These are phyloP conservation scores for Eristalinus aeneus DNA, from an alignment of 2,888 invertebrate species.

Conservation along the genomic window DNA sequence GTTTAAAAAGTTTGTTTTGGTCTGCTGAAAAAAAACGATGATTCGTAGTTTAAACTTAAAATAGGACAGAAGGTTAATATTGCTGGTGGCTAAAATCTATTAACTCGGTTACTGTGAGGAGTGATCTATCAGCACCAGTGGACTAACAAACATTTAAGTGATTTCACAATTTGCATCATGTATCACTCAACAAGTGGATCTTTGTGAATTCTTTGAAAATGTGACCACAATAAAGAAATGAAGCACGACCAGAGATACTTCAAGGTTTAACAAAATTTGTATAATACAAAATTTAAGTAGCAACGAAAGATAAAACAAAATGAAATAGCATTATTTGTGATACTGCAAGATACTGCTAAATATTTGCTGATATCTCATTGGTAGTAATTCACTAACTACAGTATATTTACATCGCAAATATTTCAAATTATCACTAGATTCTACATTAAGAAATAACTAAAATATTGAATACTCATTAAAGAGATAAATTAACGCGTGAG, in stretches of 20 bases:
- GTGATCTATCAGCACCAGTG: no score
- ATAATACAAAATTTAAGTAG: not conserved
- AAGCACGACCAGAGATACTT: not conserved
- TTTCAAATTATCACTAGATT: constrained; percentile 34
- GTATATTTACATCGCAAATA: constrained; percentile 44
- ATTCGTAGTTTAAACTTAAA: no score
- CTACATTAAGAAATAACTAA: constrained; percentile 36
- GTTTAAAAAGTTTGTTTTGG: no score
- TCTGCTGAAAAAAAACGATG: no score
- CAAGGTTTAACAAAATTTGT: not conserved
- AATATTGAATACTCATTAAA: not conserved
- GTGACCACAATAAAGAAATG: not conserved
- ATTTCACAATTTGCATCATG: no score
- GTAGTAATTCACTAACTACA: constrained; percentile 34
- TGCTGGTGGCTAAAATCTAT: no score
- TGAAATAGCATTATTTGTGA: not conserved
- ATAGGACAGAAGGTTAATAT: no score
- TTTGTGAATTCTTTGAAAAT: not conserved
- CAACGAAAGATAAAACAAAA: not conserved
- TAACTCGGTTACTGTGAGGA: no score
- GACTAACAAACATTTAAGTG: no score
- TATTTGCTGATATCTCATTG: not conserved
- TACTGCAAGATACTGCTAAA: not conserved
- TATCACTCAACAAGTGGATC: no score
- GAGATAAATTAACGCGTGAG: constrained; percentile 17